Base-by-base conservation (phyloP, 2,113 vertebrate species). In the Microcebus jonahi region DNA sequence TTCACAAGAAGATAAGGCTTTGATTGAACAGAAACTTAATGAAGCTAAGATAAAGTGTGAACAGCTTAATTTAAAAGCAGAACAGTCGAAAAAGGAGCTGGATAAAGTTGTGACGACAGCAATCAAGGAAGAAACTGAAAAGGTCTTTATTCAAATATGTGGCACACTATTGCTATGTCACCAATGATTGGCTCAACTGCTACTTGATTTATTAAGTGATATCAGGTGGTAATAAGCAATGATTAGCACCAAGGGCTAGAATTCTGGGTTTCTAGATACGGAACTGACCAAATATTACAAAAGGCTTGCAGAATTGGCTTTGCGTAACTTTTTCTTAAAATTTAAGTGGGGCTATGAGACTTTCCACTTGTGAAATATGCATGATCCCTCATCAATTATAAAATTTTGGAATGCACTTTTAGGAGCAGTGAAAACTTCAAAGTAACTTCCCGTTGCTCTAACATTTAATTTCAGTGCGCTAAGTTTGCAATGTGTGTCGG, bases 71-170 rank as follows among this genome's bases (percentile, higher is more conserved):
- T 98, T 99, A 96, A 99, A 98, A 75, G 99, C 99, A 2, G 99
- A 99, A 94, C 99, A 99, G 94, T 99, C 99, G 4, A 99, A 98
- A 97, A 99, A 99, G 97, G 99, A 99, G 91, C 96, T 99, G 97
- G 99, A 99, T 98, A 99, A 99, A 98, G 99, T 99, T 61, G 98
- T 99, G 97, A 99, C 99, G 3, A 99, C 99, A 36, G 99, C 99
- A 45, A 99, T 99, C 97, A 99, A 99, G 96, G 99, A 99, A 92
- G 99, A 99, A 98, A 99, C 99, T 27, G 99, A 99, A 98, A 99
- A 99, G 99, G 99, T 99, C 90, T 59, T 80, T 97, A 85, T 63
- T 45, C 70, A 96, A 71, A 53, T 5, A 0, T 67, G 85, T 2
- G 36, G 31, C 83, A 0, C 23, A 67, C n/a, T 55, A 3, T 59